Evolutionary conservation across 2,113 vertebrate species (phyloP).

Genomic region (Chelonoidis abingdonii): DNA sequence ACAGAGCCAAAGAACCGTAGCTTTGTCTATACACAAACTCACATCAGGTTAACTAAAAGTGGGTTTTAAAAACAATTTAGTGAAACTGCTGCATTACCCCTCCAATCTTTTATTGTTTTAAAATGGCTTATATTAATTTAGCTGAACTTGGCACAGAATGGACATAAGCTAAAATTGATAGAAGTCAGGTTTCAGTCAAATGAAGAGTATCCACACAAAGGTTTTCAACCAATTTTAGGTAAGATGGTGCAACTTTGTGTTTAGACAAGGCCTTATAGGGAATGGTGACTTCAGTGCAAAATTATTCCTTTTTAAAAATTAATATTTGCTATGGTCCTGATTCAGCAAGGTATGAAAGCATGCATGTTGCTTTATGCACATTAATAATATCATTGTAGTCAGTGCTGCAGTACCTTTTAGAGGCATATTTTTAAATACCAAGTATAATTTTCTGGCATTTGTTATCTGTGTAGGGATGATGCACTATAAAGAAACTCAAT

Average conservation of each 20-base stretch:
- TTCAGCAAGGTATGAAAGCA: not conserved
- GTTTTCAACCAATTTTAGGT: accelerated
- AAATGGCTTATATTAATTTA: not conserved
- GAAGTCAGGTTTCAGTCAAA: not conserved
- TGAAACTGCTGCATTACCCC: accelerated
- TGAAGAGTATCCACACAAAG: not conserved
- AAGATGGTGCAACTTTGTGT: not conserved
- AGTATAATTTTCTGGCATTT: not conserved
- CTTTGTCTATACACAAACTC: not conserved
- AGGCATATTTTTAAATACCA: not conserved
- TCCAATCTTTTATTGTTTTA: not conserved
- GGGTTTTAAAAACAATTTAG: not conserved
- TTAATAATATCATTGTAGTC: not conserved
- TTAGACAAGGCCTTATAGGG: not conserved
- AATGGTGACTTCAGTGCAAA: not conserved
- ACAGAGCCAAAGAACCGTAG: not conserved
- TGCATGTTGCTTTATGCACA: accelerated
- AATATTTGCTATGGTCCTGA: not conserved
- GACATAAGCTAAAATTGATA: not conserved
- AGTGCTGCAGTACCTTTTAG: not conserved
- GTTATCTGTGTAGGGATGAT: not conserved
- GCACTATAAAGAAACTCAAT: not conserved
- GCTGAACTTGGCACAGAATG: not conserved
- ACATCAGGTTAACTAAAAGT: not conserved
- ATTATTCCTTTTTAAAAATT: not conserved